Evolutionary conservation across 1,140 invertebrate genomes (phyloP).

Genomic region (Himalopsyche phryganea): DNA sequence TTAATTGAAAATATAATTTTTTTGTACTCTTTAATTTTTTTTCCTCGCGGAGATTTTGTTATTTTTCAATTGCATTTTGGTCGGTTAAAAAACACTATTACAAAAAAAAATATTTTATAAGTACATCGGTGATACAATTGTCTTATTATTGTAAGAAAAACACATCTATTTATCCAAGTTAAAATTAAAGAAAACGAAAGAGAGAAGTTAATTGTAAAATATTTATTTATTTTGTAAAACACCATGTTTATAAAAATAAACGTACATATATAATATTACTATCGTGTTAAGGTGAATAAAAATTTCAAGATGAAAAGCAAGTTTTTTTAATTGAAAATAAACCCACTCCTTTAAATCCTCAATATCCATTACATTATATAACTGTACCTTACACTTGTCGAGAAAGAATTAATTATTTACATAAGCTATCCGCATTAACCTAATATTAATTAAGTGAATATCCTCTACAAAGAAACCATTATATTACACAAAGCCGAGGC

Average conservation of each 20-base stretch:
- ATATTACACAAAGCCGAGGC: too few relatives aligned
- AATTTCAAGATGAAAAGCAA: conserved; percentile 3
- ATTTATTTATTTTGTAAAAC: conserved; percentile 35
- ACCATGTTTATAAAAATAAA: conserved; percentile 24
- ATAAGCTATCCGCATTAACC: too few relatives aligned
- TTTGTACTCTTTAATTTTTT: not conserved
- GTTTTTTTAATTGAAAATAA: conserved; percentile 5
- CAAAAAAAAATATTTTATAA: not conserved
- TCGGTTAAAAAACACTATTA: not conserved
- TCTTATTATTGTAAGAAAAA: conserved; percentile 15
- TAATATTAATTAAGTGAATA: too few relatives aligned
- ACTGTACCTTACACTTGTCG: too few relatives aligned
- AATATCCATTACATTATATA: too few relatives aligned
- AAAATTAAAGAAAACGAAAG: not conserved
- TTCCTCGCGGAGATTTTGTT: not conserved
- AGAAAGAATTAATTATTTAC: too few relatives aligned
- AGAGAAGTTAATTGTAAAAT: conserved; percentile 23
- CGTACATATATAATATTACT: conserved; percentile 20
- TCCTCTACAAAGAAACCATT: too few relatives aligned
- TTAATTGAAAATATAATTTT: conserved; percentile 12
- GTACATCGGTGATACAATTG: conserved; percentile 14
- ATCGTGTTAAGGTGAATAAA: conserved; percentile 23
- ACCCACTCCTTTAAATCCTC: not conserved
- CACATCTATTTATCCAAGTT: conserved; percentile 13
- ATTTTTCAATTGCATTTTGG: conserved; percentile 14